These are phyloP conservation scores for Oscheius sp. DNA, from an alignment of 1,140 invertebrate species.

Conservation along the genomic window DNA sequence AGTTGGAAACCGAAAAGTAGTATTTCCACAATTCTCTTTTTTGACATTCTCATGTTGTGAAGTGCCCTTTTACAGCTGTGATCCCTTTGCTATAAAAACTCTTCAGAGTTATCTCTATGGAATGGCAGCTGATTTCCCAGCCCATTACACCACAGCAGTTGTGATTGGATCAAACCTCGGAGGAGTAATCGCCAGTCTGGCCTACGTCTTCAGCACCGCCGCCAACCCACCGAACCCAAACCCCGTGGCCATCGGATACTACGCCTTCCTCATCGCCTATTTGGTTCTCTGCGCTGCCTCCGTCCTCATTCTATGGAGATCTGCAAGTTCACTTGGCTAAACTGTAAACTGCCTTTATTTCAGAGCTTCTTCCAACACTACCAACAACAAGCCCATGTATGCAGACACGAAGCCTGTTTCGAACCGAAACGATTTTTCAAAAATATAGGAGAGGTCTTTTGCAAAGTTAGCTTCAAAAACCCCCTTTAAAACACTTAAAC, in stretches of 20 bases:
- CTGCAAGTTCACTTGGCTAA: background rate
- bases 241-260: background rate
- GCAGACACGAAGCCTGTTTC: background rate
- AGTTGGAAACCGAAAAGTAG: no score
- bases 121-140: background rate
- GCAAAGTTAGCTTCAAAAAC: background rate
- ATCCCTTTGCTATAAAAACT: background rate
- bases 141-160: background rate
- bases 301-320: background rate
- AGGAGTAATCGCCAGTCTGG: background rate
- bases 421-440: background rate
- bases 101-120: conserved; percentile 1
- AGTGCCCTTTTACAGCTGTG: background rate
- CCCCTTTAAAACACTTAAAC: background rate
- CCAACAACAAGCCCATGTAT: background rate
- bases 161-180: background rate
- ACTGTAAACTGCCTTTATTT: no score
- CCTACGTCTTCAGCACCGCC: background rate
- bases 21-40: no score
- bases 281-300: background rate
- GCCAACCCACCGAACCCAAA: background rate
- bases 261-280: background rate
- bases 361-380: background rate
- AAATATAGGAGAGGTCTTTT: background rate
- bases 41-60: no score